Evolutionary conservation across 1,140 invertebrate genomes (phyloP), one percentile per base, ranked within the genome.

Genomic region (Heliconius hermathena): DNA sequence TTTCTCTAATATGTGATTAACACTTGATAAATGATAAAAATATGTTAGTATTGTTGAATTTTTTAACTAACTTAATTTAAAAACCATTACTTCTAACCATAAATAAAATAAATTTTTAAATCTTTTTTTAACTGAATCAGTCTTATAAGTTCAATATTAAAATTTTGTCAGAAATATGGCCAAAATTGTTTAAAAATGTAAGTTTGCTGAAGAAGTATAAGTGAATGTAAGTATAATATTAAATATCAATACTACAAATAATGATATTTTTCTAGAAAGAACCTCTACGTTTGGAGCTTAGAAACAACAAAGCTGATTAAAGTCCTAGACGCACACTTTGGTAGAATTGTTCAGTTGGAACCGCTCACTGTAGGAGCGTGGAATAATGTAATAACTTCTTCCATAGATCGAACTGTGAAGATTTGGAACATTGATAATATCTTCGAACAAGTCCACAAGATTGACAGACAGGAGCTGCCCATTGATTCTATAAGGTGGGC

Each of bases 361-460:
- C 96, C 98, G 1, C 90, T 99, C 9, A 98, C 97, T 20, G 96
- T 98, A 70, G 97, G 97, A 2, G 97, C 97, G 80, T 99, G 98
- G 97, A 99, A 99, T 92, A 98, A 97, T 88, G 97, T 99, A 46
- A 98, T 99, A 49, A 99, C 99, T 0, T 99, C 99, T 0, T 99
- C 99, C 0, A 99, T 99, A 74, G 99, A 99, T 94, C 96, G 99
- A 81, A 99, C 98, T 1, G 99, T 99, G 1, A 99, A 99, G 95
- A 98, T 99, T 0, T 99, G 99, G 99, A 99, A 99, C 93, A 99
- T 99, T 79, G 99, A 99, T 89, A 99, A 99, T 89, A 99, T 99
- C 86, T 99, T 99, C 88, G 98, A 99, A 90, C 98, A 99, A 95
- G 98, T 99, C 5, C 98, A 99, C 91, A 97, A 98, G 22, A 99